These are phyloP conservation scores for Sympetrum striolatum DNA, from an alignment of 2,888 invertebrate genomes.

Conservation along the genomic window DNA sequence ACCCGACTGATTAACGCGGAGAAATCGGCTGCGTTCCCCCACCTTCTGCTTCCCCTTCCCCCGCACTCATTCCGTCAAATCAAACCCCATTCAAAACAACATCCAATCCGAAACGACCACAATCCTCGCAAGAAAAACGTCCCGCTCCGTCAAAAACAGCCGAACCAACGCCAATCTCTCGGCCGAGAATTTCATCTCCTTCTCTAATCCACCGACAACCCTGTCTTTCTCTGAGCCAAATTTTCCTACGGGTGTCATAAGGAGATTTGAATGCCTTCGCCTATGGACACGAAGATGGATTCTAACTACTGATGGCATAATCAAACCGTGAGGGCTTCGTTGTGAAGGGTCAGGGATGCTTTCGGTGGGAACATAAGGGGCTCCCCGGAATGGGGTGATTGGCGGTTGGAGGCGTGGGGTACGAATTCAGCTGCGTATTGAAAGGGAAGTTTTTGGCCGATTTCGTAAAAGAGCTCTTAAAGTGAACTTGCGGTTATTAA, in stretches of 20 bases:
- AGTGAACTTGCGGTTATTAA: no score
- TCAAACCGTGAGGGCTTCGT: not conserved
- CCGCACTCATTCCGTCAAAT: not conserved
- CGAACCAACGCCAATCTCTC: not conserved
- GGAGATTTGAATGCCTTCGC: not conserved
- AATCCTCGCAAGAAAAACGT: not conserved
- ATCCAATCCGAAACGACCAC: not conserved
- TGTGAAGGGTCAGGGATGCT: not conserved
- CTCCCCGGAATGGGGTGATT: not conserved
- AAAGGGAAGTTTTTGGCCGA: not conserved
- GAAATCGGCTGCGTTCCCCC: not conserved
- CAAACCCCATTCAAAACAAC: not conserved
- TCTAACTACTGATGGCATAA: not conserved
- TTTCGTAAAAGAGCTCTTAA: no score
- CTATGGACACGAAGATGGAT: not conserved
- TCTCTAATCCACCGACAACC: not conserved
- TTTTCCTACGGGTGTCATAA: not conserved
- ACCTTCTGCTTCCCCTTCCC: not conserved
- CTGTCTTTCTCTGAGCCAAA: not conserved
- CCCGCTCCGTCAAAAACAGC: not conserved
- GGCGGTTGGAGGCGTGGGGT: not conserved
- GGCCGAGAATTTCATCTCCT: not conserved
- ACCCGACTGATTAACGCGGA: slow-evolving; percentile 10
- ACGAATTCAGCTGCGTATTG: not conserved
- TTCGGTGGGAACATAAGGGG: not conserved